Conservation (phyloP, 2,888 invertebrate species). For the Rosalia funebris region DNA sequence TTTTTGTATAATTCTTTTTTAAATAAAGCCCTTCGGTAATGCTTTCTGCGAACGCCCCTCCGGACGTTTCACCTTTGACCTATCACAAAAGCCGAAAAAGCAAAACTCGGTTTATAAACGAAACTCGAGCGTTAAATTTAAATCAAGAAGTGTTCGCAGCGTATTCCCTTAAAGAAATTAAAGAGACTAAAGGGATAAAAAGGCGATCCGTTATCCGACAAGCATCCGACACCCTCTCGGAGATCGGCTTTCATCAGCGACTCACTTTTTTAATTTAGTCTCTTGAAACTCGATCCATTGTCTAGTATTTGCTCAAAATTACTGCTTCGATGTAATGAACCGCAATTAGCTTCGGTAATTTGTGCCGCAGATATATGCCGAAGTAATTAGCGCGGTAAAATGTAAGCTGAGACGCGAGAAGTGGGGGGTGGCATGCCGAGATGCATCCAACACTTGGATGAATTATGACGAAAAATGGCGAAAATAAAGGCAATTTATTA, state of each 20-base stretch:
- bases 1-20: neutral
- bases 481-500: no score
- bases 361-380: slow-evolving; percentile 8
- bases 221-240: slow-evolving; percentile 4
- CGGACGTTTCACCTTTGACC: neutral
- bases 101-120: neutral
- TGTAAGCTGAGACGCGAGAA: neutral
- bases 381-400: slow-evolving; percentile 12
- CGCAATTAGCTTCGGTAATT: slow-evolving; percentile 15
- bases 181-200: neutral
- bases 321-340: slow-evolving; percentile 13
- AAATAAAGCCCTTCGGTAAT: neutral
- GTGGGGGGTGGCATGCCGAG: no score
- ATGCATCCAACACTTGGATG: no score
- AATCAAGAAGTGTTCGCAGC: neutral
- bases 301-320: slow-evolving; percentile 15
- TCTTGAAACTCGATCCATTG: slow-evolving; percentile 20
- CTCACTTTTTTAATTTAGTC: slow-evolving; percentile 16
- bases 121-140: slow-evolving; percentile 1
- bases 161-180: slow-evolving; percentile 11
- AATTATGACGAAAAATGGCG: no score
- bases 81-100: neutral
- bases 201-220: slow-evolving; percentile 2
- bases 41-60: no score
- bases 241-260: slow-evolving; percentile 13